Conservation (phyloP, 2,113 vertebrate genomes). For the Aegotheles bennettii region DNA sequence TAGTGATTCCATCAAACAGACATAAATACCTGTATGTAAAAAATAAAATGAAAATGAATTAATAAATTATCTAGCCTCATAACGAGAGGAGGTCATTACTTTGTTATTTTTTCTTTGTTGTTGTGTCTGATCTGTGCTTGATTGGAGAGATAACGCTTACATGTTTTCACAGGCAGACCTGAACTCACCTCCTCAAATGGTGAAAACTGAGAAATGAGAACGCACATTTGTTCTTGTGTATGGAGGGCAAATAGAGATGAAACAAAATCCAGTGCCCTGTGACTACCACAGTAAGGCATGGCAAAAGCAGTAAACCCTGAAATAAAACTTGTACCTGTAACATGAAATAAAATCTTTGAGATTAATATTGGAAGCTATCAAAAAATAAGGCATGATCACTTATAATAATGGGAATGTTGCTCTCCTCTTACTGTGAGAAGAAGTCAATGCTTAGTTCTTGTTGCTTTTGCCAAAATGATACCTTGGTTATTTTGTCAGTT, state of each 20-base stretch:
- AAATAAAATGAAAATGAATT: not conserved
- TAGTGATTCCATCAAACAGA: not conserved
- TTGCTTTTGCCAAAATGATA: not conserved
- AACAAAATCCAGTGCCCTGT: not conserved
- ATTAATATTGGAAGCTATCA: not conserved
- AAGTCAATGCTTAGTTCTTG: not conserved
- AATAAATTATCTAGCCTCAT: not conserved
- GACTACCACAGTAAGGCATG: not conserved
- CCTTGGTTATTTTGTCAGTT: not conserved
- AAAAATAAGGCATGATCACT: not conserved
- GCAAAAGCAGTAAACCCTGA: not conserved
- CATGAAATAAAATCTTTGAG: not conserved
- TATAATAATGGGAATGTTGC: not conserved
- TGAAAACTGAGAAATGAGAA: not conserved
- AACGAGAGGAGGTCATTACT: not conserved
- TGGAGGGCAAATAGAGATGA: not conserved
- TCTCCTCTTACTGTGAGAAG: not conserved
- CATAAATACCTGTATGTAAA: not conserved
- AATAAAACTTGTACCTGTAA: not conserved
- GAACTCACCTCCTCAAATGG: not conserved
- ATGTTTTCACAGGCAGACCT: not conserved
- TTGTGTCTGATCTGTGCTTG: not conserved
- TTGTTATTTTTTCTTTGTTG: not conserved
- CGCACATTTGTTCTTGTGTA: not conserved
- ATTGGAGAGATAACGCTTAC: rapidly evolving